Evolutionary conservation across 1,140 invertebrate species (phyloP).

Genomic region (Neodiprion pinetum): DNA sequence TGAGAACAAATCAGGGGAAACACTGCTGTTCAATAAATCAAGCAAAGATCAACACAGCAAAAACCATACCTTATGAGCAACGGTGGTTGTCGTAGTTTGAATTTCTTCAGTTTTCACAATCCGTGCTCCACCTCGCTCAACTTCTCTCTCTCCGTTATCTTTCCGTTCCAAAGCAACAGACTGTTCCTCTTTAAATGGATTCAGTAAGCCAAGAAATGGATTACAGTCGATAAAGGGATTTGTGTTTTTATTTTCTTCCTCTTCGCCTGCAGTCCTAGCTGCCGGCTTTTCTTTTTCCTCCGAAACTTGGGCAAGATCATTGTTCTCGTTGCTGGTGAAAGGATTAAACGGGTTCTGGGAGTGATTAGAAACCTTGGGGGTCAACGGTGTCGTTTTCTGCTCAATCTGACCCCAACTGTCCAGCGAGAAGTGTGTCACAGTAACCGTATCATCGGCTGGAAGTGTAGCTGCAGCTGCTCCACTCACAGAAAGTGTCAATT

Average conservation of each 20-base stretch:
- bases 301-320: conserved; percentile 23
- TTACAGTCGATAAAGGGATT: conserved; percentile 67
- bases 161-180: conserved; percentile 38
- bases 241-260: conserved; percentile 52
- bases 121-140: conserved; percentile 41
- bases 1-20: conserved; percentile 24
- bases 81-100: conserved; percentile 53
- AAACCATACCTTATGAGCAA: conserved; percentile 51
- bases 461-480: conserved; percentile 46
- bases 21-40: conserved; percentile 15
- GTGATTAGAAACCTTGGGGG: conserved; percentile 49
- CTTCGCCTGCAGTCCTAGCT: conserved; percentile 45
- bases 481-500: conserved; percentile 72
- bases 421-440: conserved; percentile 60
- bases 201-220: conserved; percentile 59
- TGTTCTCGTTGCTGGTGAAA: conserved; percentile 44
- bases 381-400: conserved; percentile 57
- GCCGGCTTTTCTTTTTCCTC: conserved; percentile 25
- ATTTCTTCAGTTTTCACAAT: conserved; percentile 54
- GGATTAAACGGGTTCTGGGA: conserved; percentile 60
- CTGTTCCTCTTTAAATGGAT: conserved; percentile 58
- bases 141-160: conserved; percentile 38
- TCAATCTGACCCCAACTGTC: conserved; percentile 60
- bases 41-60: conserved; percentile 30
- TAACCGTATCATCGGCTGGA: conserved; percentile 54